Conservation (phyloP, 2,113 vertebrate species). For the Lepus americanus region DNA sequence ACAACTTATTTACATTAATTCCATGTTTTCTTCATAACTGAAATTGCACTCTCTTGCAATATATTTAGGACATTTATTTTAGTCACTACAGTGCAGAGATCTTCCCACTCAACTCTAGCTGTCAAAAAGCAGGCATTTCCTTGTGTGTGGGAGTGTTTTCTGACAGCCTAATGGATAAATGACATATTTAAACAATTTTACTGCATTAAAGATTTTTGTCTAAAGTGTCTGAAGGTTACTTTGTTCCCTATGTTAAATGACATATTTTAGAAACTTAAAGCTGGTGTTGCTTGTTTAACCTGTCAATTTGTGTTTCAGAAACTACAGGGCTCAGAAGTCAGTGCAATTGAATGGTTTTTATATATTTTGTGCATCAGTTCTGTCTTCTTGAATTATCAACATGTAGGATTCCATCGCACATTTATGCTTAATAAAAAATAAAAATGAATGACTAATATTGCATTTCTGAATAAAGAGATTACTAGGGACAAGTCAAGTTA, state of each 20-base stretch:
- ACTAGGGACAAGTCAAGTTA: neutral
- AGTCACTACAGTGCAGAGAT: neutral
- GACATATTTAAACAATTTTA: constrained; percentile 78
- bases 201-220: constrained; percentile 68
- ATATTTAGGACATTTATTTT: constrained; percentile 40
- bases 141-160: constrained; percentile 17
- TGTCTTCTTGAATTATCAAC: neutral
- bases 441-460: neutral
- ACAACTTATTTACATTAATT: neutral
- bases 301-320: constrained; percentile 59
- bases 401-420: neutral
- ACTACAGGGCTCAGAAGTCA: neutral
- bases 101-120: neutral
- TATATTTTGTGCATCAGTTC: neutral
- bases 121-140: constrained; percentile 35
- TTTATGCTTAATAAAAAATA: neutral
- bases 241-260: constrained; percentile 58
- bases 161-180: constrained; percentile 79
- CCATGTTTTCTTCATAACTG: neutral
- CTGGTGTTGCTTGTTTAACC: constrained; percentile 41
- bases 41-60: neutral
- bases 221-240: constrained; percentile 62
- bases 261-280: constrained; percentile 62
- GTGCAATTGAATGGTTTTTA: neutral
- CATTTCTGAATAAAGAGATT: neutral